Conservation (phyloP, 2,797 vertebrate species). For the Sebastes cheni region DNA sequence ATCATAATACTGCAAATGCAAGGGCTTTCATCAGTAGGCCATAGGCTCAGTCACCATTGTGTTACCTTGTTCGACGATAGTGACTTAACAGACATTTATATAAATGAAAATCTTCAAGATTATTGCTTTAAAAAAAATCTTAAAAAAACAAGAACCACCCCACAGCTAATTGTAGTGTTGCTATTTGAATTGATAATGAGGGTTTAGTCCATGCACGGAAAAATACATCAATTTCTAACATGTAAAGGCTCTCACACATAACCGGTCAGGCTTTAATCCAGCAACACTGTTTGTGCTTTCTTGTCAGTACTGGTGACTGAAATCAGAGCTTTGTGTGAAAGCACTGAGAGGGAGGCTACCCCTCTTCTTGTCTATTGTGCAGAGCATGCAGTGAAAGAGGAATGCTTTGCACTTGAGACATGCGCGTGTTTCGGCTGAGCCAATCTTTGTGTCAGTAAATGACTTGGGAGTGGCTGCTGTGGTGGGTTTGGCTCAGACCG, state of each 20-base stretch:
- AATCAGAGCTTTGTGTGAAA: constrained; percentile 59
- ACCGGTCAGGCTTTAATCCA: constrained; percentile 7
- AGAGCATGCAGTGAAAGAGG: constrained; percentile 35
- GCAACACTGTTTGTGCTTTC: background rate
- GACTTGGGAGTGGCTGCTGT: constrained; percentile 36
- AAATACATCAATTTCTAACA: background rate
- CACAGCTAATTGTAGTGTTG: background rate
- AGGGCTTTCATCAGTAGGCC: background rate
- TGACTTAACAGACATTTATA: background rate
- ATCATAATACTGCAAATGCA: background rate
- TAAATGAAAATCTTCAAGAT: background rate
- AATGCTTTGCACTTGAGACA: constrained; percentile 55
- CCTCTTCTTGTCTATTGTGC: constrained; percentile 48
- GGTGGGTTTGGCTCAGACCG: constrained; percentile 21
- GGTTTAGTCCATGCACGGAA: background rate
- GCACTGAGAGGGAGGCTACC: constrained; percentile 9
- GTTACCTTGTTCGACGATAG: background rate
- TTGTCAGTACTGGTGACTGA: constrained; percentile 16
- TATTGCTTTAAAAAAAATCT: background rate
- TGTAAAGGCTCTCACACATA: background rate
- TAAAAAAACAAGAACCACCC: background rate
- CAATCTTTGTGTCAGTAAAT: constrained; percentile 52
- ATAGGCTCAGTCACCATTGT: too few relatives aligned
- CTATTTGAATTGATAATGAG: background rate
- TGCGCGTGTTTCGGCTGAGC: constrained; percentile 40